These are phyloP conservation scores for Botia almorhae DNA, from an alignment of 2,797 vertebrate genomes.

Conservation along the genomic window DNA sequence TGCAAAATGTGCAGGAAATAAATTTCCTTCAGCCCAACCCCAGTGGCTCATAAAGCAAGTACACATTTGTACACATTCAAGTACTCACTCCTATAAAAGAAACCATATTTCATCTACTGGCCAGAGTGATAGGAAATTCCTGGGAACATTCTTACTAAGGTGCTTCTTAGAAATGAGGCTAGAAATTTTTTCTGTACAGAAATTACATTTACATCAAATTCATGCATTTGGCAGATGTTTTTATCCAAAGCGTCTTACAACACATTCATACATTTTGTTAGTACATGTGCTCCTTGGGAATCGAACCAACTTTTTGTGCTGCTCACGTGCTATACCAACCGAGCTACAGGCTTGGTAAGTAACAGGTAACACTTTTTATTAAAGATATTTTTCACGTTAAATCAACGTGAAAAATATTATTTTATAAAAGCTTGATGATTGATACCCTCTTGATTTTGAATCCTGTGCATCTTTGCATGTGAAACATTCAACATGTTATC, in stretches of 20 bases:
- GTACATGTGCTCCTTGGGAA: too few relatives aligned
- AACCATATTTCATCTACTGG: constrained; percentile 65
- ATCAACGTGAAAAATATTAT: too few relatives aligned
- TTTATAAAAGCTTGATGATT: too few relatives aligned
- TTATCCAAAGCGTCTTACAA: neutral
- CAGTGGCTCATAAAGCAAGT: constrained; percentile 56
- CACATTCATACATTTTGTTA: too few relatives aligned
- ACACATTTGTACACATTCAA: constrained; percentile 64
- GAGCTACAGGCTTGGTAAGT: too few relatives aligned
- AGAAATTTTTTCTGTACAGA: constrained; percentile 8
- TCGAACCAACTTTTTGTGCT: neutral
- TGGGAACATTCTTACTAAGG: constrained; percentile 41
- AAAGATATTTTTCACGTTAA: too few relatives aligned
- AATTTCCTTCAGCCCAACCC: constrained; percentile 61
- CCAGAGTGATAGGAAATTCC: constrained; percentile 36
- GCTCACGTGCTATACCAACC: too few relatives aligned
- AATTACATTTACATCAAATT: neutral
- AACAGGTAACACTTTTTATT: too few relatives aligned
- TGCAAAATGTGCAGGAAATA: constrained; percentile 74
- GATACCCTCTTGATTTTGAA: too few relatives aligned
- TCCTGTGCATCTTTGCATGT: too few relatives aligned
- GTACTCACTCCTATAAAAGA: constrained; percentile 67
- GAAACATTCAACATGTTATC: too few relatives aligned
- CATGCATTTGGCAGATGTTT: neutral
- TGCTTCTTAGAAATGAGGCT: constrained; percentile 13